Conservation (phyloP, 2,797 vertebrate species). For the Melanotaenia maccullochi region DNA sequence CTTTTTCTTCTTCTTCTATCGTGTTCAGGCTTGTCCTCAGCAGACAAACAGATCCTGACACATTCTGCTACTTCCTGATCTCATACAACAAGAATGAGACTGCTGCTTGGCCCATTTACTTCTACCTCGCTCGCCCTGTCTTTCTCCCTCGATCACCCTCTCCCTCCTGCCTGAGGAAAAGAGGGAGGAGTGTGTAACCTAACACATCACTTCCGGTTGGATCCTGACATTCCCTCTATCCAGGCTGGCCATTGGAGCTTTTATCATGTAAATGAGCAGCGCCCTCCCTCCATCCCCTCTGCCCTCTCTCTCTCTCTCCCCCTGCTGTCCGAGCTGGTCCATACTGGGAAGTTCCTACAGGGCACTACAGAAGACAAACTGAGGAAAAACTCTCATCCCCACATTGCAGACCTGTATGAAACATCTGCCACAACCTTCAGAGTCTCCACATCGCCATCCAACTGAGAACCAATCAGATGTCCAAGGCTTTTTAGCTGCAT, state of each 20-base stretch:
- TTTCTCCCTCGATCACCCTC: conserved; percentile 40
- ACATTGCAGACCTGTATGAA: too few species aligned
- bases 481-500: too few species aligned
- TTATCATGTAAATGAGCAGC: conserved; percentile 56
- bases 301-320: conserved; percentile 42
- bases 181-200: conserved; percentile 67
- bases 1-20: conserved; percentile 20
- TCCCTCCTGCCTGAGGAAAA: conserved; percentile 47
- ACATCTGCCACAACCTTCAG: too few species aligned
- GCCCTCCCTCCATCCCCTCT: conserved; percentile 33
- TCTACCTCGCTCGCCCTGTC: conserved; percentile 47
- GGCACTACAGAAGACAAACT: neutral
- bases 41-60: conserved; percentile 63
- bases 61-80: conserved; percentile 83
- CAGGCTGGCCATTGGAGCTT: conserved; percentile 55
- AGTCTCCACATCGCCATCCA: too few species aligned
- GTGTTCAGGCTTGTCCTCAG: conserved; percentile 57
- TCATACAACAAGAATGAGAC: conserved; percentile 83
- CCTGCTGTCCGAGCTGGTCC: conserved; percentile 47
- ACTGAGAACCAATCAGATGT: too few species aligned
- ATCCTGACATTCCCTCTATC: conserved; percentile 60
- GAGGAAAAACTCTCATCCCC: too few species aligned
- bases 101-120: conserved; percentile 68
- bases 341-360: conserved; percentile 10
- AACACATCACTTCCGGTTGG: conserved; percentile 70